Base-by-base conservation (phyloP, 2,888 invertebrate species). In the Liopterus haemorrhoidalis region DNA sequence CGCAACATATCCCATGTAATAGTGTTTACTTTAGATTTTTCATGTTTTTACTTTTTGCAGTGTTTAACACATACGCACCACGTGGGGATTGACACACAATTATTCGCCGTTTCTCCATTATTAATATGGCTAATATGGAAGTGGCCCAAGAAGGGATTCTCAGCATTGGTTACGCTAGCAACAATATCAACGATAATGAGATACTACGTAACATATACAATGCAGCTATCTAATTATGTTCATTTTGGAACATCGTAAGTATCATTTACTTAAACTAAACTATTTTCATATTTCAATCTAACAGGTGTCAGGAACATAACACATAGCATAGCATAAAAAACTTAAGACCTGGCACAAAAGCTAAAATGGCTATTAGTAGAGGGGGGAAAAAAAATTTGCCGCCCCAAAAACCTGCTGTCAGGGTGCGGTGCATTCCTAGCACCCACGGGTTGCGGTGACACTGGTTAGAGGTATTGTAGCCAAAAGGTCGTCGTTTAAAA, bases 41-140 rank as follows among this genome's bases (percentile, higher is more conserved):
- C n/a, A 28, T 2, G 11, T 35, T 18, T 21, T 15, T 22, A n/a
- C n/a, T n/a, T n/a, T n/a, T 70, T 68, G 46, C 59, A 80, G 79
- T 82, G 82, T 57, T 65, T 82, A 15, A 82, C 81, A 1, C 82
- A 82, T 53, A 82, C 82, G 0, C 82, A 82, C 62, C 82, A 82
- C 57, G 58, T 82, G 37, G 82, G 82, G 22, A 82, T 82, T 49
- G 82, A 82, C 56, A 82, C 80, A 1, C 80, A 82, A 63, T 62
- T 82, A 15, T 82, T 82, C 58, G 68, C 74, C 1, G 56, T 76
- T 12, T 78, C 81, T 1, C 82, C 82, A 0, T 54, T 80, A 5
- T 64, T 81, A 57, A 72, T 80, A 2, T 64, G 71, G 31, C 41
- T 70, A 2, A 57, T 82, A 12, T 81, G 79, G 74, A 78, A 74